phyloP scores from a whole-genome alignment of 1,140 invertebrate genomes.

The Piezodorus guildinii region DNA sequence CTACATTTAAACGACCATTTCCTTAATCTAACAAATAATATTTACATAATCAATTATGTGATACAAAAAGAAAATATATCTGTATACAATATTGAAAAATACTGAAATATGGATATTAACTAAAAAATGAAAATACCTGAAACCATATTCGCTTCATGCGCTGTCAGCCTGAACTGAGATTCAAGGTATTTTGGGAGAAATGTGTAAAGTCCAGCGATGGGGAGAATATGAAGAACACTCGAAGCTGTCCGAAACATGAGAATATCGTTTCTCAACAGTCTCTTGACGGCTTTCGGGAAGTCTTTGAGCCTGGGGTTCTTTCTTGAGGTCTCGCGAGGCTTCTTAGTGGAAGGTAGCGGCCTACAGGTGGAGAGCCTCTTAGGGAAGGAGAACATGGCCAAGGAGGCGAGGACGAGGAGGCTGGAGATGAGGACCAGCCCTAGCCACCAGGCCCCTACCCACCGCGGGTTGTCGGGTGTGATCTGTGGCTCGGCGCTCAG shows the following conservation, averaged over 20 bases:
- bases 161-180: slow-evolving; percentile 77
- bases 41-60: too few species aligned
- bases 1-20: too few species aligned
- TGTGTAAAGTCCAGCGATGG: slow-evolving; percentile 81
- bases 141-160: slow-evolving; percentile 80
- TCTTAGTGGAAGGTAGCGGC: slow-evolving; percentile 25
- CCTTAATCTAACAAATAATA: too few species aligned
- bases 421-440: slow-evolving; percentile 69
- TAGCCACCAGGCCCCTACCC: slow-evolving; percentile 88
- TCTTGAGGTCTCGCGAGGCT: slow-evolving; percentile 26
- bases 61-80: too few species aligned
- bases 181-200: slow-evolving; percentile 90
- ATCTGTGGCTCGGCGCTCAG: slow-evolving; percentile 60
- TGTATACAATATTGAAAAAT: too few species aligned
- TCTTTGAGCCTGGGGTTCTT: slow-evolving; percentile 53
- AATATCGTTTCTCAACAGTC: slow-evolving; percentile 78
- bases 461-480: slow-evolving; percentile 70
- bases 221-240: slow-evolving; percentile 77
- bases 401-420: slow-evolving; percentile 62
- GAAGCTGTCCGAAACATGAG: slow-evolving; percentile 79
- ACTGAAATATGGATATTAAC: too few species aligned
- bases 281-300: slow-evolving; percentile 75
- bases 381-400: slow-evolving; percentile 83
- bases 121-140: slow-evolving; percentile 52
- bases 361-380: slow-evolving; percentile 44